A percentile compares a stretch with the other conserved stretches of the same genome.
Evolutionary conservation across 2,797 vertebrate genomes (phyloP).

Genomic region (Pantherophis vulpinus): DNA sequence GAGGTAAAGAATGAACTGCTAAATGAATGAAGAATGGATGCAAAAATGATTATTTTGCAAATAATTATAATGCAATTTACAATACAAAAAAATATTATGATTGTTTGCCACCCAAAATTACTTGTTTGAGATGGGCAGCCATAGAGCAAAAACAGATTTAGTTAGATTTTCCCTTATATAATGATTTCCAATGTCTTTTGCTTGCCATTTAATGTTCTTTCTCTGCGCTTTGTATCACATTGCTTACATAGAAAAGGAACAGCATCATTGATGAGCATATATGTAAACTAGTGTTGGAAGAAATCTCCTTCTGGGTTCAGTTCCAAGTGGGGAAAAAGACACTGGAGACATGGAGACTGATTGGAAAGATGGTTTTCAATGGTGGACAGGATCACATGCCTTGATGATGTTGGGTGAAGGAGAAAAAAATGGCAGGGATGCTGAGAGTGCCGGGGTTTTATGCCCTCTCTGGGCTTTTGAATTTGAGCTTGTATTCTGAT

Average conservation of each 20-base stretch:
- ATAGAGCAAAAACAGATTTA: background rate
- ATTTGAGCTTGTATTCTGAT: too few relatives aligned
- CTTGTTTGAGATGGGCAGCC: background rate
- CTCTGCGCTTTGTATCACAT: background rate
- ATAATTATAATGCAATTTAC: background rate
- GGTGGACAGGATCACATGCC: too few relatives aligned
- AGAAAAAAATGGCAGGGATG: too few relatives aligned
- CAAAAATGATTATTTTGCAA: background rate
- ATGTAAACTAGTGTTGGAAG: too few relatives aligned
- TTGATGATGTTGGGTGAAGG: too few relatives aligned
- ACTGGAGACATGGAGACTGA: too few relatives aligned
- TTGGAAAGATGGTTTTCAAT: too few relatives aligned
- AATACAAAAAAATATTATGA: background rate
- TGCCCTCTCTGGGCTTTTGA: too few relatives aligned
- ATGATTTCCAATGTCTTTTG: background rate
- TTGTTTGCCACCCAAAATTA: background rate
- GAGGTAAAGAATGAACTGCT: background rate
- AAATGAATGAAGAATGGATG: background rate
- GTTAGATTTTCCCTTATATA: background rate
- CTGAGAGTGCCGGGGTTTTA: too few relatives aligned
- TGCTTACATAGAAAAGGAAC: background rate
- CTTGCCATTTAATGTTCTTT: background rate
- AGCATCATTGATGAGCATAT: background rate
- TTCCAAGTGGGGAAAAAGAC: too few relatives aligned
- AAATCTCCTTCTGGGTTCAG: too few relatives aligned